These are phyloP conservation scores for Bombyx mandarina DNA, from an alignment of 1,140 invertebrate species.

Conservation along the genomic window DNA sequence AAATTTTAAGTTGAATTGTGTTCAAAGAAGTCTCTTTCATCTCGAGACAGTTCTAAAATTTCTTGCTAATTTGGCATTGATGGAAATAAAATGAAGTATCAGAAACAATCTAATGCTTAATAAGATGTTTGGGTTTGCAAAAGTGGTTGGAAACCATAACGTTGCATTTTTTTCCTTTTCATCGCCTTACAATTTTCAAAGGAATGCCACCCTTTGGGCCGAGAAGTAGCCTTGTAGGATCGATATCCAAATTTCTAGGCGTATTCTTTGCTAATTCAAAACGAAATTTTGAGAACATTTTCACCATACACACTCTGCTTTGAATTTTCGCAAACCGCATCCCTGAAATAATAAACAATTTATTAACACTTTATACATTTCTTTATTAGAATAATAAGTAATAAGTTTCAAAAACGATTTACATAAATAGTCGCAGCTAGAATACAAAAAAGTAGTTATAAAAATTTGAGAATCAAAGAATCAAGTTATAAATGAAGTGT, in stretches of 20 bases:
- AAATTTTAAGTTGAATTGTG: no score
- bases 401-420: not conserved
- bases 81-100: no score
- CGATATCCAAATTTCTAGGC: constrained; percentile 3
- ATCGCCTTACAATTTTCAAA: constrained; percentile 18
- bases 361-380: not conserved
- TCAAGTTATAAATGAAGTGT: no score
- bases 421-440: no score
- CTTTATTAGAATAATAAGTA: not conserved
- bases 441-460: no score
- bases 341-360: constrained; percentile 16
- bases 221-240: constrained; percentile 11
- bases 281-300: constrained; percentile 19
- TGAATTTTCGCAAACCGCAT: constrained; percentile 29
- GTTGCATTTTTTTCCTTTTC: not conserved
- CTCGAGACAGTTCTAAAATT: no score
- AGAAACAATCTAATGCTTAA: no score
- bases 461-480: no score
- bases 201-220: constrained; percentile 10
- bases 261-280: constrained; percentile 16
- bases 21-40: no score
- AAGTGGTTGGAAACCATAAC: no score
- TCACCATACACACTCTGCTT: constrained; percentile 12
- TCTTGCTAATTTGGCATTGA: no score
- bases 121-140: no score